These are phyloP conservation scores for Eremophila alpestris DNA, from an alignment of 2,797 vertebrate genomes.

Conservation along the genomic window DNA sequence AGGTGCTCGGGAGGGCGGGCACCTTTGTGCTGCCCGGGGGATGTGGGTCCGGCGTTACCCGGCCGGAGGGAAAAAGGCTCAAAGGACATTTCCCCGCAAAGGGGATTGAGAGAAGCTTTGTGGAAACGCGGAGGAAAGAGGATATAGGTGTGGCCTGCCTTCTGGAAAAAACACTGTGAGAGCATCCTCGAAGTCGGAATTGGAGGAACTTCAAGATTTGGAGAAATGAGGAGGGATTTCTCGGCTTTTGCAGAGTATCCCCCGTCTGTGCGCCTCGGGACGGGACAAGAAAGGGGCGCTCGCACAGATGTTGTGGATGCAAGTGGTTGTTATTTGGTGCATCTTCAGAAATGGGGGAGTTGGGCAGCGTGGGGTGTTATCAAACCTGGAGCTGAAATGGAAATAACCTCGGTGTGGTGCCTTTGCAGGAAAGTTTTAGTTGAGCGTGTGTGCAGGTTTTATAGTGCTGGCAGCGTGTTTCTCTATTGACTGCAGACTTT, in stretches of 20 bases:
- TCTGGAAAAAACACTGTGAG: constrained; percentile 20
- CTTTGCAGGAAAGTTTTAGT: background rate
- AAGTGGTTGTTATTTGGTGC: background rate
- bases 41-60: fast-evolving
- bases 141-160: constrained; percentile 55
- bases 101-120: background rate
- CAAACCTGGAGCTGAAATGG: background rate
- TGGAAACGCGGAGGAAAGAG: constrained; percentile 17
- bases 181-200: constrained; percentile 22
- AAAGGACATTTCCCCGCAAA: background rate
- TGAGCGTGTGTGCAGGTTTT: background rate
- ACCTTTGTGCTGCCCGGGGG: background rate
- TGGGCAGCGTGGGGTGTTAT: background rate
- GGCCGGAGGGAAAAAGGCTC: background rate
- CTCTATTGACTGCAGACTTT: background rate
- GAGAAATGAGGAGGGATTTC: background rate
- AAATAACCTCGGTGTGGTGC: background rate
- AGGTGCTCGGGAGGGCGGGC: constrained; percentile 13
- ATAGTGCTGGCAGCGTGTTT: background rate
- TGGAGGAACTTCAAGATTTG: background rate
- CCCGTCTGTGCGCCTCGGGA: fast-evolving
- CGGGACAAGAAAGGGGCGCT: background rate
- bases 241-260: fast-evolving
- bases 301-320: fast-evolving
- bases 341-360: background rate